These are phyloP conservation scores for Bimastos eiseni DNA, from an alignment of 2,888 invertebrate species.

Conservation along the genomic window DNA sequence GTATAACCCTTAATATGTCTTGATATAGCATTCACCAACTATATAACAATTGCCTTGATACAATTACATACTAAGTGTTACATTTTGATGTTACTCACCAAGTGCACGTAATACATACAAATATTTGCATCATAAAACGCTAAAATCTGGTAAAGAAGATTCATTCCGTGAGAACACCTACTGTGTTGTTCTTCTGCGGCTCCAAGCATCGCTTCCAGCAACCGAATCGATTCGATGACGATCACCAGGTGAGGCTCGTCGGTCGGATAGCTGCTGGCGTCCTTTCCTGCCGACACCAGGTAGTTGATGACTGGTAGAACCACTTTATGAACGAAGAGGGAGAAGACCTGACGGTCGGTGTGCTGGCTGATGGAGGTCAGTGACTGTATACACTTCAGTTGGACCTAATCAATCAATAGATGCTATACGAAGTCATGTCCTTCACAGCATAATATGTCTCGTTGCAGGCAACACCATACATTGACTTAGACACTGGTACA, in stretches of 20 bases:
- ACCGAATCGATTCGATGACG: constrained; percentile 74
- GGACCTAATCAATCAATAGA: constrained; percentile 66
- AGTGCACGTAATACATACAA: too few relatives aligned
- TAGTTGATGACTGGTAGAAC: constrained; percentile 79
- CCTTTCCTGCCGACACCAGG: constrained; percentile 71
- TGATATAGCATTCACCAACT: too few relatives aligned
- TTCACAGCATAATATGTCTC: too few relatives aligned
- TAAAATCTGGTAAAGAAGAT: background rate
- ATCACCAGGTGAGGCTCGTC: constrained; percentile 69
- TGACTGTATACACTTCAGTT: constrained; percentile 78
- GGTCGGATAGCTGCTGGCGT: constrained; percentile 70
- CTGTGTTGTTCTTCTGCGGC: constrained; percentile 69
- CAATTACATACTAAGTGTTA: too few relatives aligned
- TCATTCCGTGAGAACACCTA: constrained; percentile 6
- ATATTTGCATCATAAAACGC: background rate
- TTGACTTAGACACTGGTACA: too few relatives aligned
- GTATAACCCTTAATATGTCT: too few relatives aligned
- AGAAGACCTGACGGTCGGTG: constrained; percentile 72
- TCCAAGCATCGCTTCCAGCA: constrained; percentile 76
- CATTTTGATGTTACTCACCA: too few relatives aligned
- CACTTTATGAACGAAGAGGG: constrained; percentile 79
- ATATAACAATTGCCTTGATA: too few relatives aligned
- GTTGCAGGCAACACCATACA: too few relatives aligned
- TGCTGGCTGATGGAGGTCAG: constrained; percentile 77
- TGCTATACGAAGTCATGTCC: background rate